These are phyloP conservation scores for Amphiprion percula DNA, from an alignment of 2,113 vertebrate genomes.

Conservation along the genomic window DNA sequence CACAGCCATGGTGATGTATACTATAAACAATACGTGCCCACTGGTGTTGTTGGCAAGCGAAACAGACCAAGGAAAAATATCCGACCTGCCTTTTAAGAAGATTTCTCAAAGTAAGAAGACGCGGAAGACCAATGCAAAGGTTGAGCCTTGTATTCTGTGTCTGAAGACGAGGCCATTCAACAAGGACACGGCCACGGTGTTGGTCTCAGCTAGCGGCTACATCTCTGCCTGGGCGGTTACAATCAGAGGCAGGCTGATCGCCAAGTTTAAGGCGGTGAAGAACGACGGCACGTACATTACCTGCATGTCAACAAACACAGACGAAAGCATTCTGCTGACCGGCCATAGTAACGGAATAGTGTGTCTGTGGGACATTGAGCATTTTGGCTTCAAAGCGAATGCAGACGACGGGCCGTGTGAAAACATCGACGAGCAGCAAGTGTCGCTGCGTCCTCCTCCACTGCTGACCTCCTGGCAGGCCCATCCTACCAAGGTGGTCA, in stretches of 20 bases:
- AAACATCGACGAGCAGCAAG: too few relatives aligned
- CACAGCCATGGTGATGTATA: background rate
- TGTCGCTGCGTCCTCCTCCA: too few relatives aligned
- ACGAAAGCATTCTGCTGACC: too few relatives aligned
- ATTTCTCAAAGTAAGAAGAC: background rate
- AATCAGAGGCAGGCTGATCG: background rate
- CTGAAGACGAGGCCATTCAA: background rate
- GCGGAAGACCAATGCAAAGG: too few relatives aligned
- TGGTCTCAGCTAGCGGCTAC: background rate
- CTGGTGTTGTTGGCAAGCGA: accelerated
- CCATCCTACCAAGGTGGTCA: too few relatives aligned
- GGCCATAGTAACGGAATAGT: too few relatives aligned
- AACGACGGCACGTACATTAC: background rate
- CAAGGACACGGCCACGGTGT: background rate
- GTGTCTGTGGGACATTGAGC: too few relatives aligned
- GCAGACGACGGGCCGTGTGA: too few relatives aligned
- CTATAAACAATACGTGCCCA: background rate
- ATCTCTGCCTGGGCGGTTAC: slow-evolving; percentile 37
- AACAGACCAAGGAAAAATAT: background rate
- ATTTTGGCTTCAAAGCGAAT: too few relatives aligned
- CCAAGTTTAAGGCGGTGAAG: slow-evolving; percentile 27
- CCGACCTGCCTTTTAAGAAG: accelerated
- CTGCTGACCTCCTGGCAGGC: too few relatives aligned
- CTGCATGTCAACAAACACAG: too few relatives aligned
- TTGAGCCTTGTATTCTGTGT: background rate